Percentiles rank a stretch among this genome's conserved stretches.
Conservation (phyloP, 2,797 vertebrate species). For the Thalassophryne amazonica region DNA sequence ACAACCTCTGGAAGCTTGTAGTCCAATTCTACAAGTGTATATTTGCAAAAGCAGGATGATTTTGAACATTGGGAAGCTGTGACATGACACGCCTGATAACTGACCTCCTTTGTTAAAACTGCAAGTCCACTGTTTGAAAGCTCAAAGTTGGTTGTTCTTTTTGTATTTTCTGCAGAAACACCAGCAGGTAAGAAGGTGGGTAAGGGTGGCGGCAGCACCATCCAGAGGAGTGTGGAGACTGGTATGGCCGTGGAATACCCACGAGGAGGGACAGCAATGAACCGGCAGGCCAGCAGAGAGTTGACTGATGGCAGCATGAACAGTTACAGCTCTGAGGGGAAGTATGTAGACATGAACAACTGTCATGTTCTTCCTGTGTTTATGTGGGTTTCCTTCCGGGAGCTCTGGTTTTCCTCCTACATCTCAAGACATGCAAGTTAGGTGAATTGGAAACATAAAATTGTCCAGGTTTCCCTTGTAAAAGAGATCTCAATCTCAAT, state of each 20-base stretch:
- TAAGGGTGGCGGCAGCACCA: constrained; percentile 86
- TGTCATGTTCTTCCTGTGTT: too few relatives aligned
- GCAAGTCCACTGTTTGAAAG: background rate
- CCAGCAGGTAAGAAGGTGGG: constrained; percentile 54
- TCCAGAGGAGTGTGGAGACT: constrained; percentile 96
- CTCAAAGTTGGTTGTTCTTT: background rate
- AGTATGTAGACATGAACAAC: constrained; percentile 83
- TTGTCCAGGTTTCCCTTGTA: too few relatives aligned
- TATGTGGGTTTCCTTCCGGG: too few relatives aligned
- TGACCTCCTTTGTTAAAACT: background rate
- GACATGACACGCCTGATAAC: constrained; percentile 34
- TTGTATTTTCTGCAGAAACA: constrained; percentile 35
- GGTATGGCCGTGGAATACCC: constrained; percentile 96
- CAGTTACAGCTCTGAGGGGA: constrained; percentile 98
- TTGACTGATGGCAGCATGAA: constrained; percentile 97
- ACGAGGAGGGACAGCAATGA: constrained; percentile 84
- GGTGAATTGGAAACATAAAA: too few relatives aligned
- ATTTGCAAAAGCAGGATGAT: background rate
- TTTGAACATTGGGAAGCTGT: background rate
- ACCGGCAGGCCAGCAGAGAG: constrained; percentile 93
- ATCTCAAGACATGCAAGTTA: too few relatives aligned
- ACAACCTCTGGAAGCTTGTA: background rate
- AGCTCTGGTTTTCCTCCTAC: too few relatives aligned
- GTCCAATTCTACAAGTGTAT: background rate
- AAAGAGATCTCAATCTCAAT: too few relatives aligned